A percentile compares a stretch with the other conserved stretches of the same genome.
Conservation (phyloP, 2,888 invertebrate species). For the Terebella lapidaria region DNA sequence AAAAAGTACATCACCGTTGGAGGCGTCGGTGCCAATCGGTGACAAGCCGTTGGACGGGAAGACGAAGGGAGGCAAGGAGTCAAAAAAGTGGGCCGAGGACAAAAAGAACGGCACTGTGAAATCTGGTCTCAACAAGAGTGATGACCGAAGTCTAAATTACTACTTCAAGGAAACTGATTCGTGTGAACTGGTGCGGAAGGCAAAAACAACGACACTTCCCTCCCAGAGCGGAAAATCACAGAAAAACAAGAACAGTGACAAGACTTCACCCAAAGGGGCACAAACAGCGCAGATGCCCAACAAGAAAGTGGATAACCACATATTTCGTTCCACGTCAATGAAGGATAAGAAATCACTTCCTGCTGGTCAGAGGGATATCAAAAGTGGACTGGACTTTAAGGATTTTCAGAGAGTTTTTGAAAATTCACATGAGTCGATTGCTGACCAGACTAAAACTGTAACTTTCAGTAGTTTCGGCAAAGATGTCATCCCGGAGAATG, state of each 20-base stretch:
- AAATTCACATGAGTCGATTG: background rate
- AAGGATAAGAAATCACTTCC: background rate
- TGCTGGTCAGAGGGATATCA: background rate
- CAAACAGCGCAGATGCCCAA: background rate
- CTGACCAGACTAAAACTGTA: background rate
- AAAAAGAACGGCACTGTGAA: no score
- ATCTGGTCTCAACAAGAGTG: background rate
- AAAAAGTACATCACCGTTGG: background rate
- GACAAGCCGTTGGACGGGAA: no score
- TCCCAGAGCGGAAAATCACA: background rate
- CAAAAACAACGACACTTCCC: background rate
- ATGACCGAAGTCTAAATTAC: background rate
- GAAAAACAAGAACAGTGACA: background rate
- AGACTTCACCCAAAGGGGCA: background rate
- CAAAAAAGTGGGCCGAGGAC: no score
- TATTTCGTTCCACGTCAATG: background rate
- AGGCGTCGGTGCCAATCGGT: background rate
- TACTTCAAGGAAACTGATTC: conserved; percentile 1
- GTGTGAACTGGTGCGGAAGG: background rate
- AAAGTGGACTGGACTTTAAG: background rate
- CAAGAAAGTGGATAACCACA: background rate
- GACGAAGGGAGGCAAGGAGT: no score
- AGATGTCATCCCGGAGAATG: background rate
- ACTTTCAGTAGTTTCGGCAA: background rate
- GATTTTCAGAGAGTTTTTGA: background rate